Conservation (phyloP, 2,113 vertebrate genomes). For the Cephalopterus ornatus region DNA sequence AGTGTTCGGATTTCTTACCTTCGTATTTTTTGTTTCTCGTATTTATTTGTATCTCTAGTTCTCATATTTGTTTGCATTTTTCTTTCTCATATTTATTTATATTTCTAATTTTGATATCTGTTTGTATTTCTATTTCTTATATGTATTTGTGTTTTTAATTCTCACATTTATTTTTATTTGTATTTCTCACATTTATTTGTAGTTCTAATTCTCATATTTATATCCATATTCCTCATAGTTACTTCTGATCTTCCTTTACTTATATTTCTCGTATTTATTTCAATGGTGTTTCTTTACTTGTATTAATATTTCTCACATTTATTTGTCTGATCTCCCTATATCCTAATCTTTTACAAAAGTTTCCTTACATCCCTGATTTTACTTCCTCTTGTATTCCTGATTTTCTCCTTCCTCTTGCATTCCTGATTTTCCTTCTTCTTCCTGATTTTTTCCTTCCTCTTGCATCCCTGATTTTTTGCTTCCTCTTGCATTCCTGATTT, state of each 20-base stretch:
- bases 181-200: background rate
- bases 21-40: background rate
- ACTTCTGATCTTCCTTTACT: background rate
- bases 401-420: background rate
- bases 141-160: background rate
- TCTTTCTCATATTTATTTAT: background rate
- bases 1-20: conserved; percentile 45
- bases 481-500: no score
- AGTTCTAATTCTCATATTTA: background rate
- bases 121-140: background rate
- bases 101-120: background rate
- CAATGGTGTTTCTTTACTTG: background rate
- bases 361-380: fast-evolving
- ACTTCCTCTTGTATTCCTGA: fast-evolving
- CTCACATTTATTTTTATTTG: background rate
- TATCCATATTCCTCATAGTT: background rate
- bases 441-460: background rate
- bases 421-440: background rate
- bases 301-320: background rate
- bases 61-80: background rate
- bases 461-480: no score
- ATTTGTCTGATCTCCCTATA: background rate
- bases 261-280: background rate
- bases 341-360: background rate
- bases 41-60: background rate